These are phyloP conservation scores for Exocentrus adspersus DNA, from an alignment of 2,888 invertebrate species.

Conservation along the genomic window DNA sequence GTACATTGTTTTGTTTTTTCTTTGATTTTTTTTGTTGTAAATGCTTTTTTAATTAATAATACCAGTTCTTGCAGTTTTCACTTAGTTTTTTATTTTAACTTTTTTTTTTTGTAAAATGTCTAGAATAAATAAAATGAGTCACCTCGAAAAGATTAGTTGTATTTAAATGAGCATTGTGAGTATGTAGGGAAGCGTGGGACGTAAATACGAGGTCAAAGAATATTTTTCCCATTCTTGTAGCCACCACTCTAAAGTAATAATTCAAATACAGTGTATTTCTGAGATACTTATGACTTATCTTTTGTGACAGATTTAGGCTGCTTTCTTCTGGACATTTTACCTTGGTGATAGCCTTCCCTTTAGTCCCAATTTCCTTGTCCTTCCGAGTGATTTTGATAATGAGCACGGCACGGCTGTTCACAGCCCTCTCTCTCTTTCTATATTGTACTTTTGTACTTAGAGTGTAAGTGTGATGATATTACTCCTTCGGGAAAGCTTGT, in stretches of 20 bases:
- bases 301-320: neutral
- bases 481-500: constrained; percentile 58
- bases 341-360: constrained; percentile 42
- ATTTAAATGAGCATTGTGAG: neutral
- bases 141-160: constrained; percentile 16
- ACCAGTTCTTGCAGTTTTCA: constrained; percentile 78
- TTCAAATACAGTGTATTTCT: no score
- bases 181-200: neutral
- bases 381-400: constrained; percentile 43
- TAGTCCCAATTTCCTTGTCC: constrained; percentile 25
- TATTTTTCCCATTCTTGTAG: neutral
- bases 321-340: constrained; percentile 35
- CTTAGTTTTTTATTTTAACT: constrained; percentile 66
- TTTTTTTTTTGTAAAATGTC: constrained; percentile 33
- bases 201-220: neutral
- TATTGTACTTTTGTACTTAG: constrained; percentile 56
- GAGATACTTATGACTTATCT: constrained; percentile 8
- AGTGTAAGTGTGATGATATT: constrained; percentile 58
- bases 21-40: constrained; percentile 80
- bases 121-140: constrained; percentile 3
- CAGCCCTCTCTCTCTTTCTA: constrained; percentile 40
- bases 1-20: constrained; percentile 80
- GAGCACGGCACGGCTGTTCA: constrained; percentile 58
- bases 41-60: constrained; percentile 79
- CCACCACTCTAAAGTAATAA: no score